phyloP scores from a whole-genome alignment of 2,113 vertebrate genomes.

The Bambusicola thoracicus region DNA sequence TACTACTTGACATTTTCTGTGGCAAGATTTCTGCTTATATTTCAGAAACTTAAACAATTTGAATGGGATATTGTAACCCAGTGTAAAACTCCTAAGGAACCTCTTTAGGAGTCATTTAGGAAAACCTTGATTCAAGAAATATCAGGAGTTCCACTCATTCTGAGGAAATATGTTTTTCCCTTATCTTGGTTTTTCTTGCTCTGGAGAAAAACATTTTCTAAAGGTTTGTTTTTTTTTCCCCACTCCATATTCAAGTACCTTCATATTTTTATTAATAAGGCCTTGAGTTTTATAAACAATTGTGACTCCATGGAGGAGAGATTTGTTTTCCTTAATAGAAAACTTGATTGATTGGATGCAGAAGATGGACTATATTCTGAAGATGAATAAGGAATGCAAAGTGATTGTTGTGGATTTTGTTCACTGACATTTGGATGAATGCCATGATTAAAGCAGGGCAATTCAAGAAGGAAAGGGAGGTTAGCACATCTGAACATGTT shows the following conservation, averaged over 20 bases:
- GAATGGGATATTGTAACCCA: background rate
- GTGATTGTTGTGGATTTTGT: background rate
- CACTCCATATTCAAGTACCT: background rate
- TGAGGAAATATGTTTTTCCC: background rate
- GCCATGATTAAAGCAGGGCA: background rate
- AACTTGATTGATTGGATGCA: background rate
- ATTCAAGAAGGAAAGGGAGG: background rate
- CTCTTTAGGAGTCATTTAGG: background rate
- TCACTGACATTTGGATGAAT: background rate
- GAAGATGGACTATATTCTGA: fast-evolving
- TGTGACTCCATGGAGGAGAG: background rate
- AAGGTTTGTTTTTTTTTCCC: background rate
- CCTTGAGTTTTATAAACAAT: background rate
- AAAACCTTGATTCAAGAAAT: background rate
- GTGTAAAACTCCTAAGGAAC: background rate
- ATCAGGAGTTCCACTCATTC: background rate
- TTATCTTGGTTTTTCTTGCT: background rate
- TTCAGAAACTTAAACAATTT: background rate
- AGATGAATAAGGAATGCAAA: background rate
- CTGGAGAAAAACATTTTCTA: background rate
- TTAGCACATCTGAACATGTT: background rate
- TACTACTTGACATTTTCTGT: background rate
- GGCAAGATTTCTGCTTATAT: background rate
- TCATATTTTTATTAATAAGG: background rate
- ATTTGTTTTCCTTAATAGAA: background rate